Percentiles rank a stretch among this genome's conserved stretches.
Conservation (phyloP, 2,797 vertebrate species). For the Acridotheres tristis region DNA sequence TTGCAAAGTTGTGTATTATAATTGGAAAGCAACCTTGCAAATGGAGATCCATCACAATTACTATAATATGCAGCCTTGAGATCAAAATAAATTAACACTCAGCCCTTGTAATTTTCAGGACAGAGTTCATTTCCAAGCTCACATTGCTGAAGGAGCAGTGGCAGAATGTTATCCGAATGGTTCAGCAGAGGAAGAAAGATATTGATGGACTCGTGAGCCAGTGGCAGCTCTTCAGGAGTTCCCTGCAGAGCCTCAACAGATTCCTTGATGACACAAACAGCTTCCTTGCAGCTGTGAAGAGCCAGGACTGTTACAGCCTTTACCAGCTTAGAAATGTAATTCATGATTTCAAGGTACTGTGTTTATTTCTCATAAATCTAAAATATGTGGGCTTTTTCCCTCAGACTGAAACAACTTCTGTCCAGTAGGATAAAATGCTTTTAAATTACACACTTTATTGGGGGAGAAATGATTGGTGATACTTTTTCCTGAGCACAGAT, state of each 20-base stretch:
- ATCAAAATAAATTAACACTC: neutral
- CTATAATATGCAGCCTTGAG: neutral
- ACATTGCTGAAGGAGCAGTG: constrained; percentile 84
- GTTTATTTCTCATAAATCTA: neutral
- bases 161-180: constrained; percentile 79
- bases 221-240: constrained; percentile 83
- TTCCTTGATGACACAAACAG: constrained; percentile 75
- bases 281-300: constrained; percentile 68
- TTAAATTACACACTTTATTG: neutral
- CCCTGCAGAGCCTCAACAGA: constrained; percentile 76
- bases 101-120: constrained; percentile 71
- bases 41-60: neutral
- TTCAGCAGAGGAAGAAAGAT: constrained; percentile 80
- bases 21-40: neutral
- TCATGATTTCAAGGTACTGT: constrained; percentile 83
- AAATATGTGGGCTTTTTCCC: neutral
- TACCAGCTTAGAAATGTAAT: constrained; percentile 77
- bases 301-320: constrained; percentile 73
- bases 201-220: constrained; percentile 79
- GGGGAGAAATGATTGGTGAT: neutral
- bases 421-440: neutral
- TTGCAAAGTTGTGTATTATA: neutral
- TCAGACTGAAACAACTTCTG: neutral
- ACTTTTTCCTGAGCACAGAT: neutral
- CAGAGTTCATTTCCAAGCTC: constrained; percentile 86